These are phyloP conservation scores for Alectura lathami DNA, from an alignment of 2,113 vertebrate genomes.

Conservation along the genomic window DNA sequence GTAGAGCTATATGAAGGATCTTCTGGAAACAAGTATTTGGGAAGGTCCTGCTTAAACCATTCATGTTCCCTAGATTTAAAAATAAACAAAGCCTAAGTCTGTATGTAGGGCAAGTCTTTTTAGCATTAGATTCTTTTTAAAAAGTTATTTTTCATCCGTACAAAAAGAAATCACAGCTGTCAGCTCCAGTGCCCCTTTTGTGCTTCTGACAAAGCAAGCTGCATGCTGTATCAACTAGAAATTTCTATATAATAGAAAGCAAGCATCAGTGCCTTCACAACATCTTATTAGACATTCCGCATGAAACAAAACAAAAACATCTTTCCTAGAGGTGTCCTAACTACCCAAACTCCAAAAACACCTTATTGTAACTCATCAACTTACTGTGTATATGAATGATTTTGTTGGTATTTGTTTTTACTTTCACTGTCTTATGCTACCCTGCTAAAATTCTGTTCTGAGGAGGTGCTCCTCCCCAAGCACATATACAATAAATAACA, in stretches of 20 bases:
- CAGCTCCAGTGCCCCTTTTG: background rate
- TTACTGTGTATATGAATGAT: background rate
- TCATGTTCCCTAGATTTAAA: constrained; percentile 88
- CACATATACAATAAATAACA: background rate
- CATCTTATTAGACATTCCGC: background rate
- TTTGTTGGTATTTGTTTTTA: background rate
- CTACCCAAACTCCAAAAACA: background rate
- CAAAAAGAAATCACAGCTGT: background rate
- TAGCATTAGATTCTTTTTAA: background rate
- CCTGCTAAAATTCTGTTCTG: background rate
- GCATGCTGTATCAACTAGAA: background rate
- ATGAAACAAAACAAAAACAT: background rate
- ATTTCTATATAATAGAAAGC: background rate
- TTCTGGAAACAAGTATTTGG: constrained; percentile 97
- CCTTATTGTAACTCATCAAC: background rate
- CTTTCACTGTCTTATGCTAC: background rate
- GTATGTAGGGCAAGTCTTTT: background rate
- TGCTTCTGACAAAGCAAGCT: background rate
- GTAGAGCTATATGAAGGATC: constrained; percentile 94
- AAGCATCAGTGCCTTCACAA: background rate
- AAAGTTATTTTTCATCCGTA: background rate
- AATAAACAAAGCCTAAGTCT: background rate
- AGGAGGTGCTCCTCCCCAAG: background rate
- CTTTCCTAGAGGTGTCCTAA: background rate
- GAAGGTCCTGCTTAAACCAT: constrained; percentile 97